These are phyloP conservation scores for Baccha elongata DNA, from an alignment of 2,888 invertebrate genomes.

Conservation along the genomic window DNA sequence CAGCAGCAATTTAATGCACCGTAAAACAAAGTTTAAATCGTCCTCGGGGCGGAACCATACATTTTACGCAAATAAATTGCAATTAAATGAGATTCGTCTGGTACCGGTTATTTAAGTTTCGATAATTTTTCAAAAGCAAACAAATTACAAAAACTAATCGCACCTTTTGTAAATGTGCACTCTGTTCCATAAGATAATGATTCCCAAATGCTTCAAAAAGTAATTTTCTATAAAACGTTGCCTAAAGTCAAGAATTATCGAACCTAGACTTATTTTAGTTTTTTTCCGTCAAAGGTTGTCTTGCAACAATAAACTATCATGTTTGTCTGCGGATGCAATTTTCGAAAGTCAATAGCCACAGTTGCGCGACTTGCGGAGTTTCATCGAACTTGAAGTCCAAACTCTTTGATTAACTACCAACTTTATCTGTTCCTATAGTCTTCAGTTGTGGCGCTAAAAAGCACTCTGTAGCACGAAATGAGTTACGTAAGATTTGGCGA, in stretches of 20 bases:
- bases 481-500: conserved; percentile 61
- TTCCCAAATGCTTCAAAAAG: not conserved
- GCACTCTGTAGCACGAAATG: conserved; percentile 16
- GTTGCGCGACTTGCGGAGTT: not conserved
- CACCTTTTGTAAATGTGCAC: not conserved
- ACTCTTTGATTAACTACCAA: conserved; percentile 14
- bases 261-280: not conserved
- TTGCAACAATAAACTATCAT: not conserved
- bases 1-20: conserved; percentile 8
- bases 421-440: not conserved
- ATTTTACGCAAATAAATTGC: conserved; percentile 70
- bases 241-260: conserved; percentile 5
- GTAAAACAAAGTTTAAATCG: not conserved
- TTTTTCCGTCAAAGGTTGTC: not conserved
- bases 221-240: conserved; percentile 7
- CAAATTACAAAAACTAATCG: conserved; percentile 31
- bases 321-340: not conserved
- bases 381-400: not conserved
- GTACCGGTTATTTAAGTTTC: conserved; percentile 31
- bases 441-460: not conserved
- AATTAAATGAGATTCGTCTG: conserved; percentile 62
- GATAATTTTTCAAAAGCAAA: conserved; percentile 49
- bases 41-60: conserved; percentile 40
- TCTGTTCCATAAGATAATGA: not conserved
- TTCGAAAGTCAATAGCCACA: conserved; percentile 11